phyloP scores from a whole-genome alignment of 2,888 invertebrate genomes.

The Tridacna gigas region DNA sequence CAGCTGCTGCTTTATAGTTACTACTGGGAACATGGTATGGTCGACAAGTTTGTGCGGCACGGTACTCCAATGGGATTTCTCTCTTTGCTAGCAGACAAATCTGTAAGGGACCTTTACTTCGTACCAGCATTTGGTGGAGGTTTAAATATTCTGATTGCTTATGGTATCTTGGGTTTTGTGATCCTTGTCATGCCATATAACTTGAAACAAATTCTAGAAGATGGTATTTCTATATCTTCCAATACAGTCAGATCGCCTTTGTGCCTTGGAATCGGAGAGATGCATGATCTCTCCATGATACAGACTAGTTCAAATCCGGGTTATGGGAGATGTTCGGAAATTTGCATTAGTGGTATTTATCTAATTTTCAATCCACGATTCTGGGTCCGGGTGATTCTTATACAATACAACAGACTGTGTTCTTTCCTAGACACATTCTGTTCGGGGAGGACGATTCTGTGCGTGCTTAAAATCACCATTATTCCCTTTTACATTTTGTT shows the following conservation, averaged over 20 bases:
- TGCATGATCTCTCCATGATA: constrained; percentile 33
- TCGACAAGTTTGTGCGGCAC: constrained; percentile 23
- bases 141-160: constrained; percentile 17
- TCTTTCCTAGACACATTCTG: background rate
- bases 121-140: constrained; percentile 47
- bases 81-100: constrained; percentile 27
- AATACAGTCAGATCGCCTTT: constrained; percentile 26
- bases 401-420: constrained; percentile 25
- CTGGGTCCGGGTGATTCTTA: constrained; percentile 37
- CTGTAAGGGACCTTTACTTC: constrained; percentile 23
- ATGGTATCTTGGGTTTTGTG: constrained; percentile 29
- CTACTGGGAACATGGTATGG: background rate
- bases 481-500: constrained; percentile 29
- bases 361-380: constrained; percentile 42
- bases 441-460: background rate
- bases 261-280: constrained; percentile 30
- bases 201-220: constrained; percentile 36
- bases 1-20: constrained; percentile 30
- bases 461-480: background rate
- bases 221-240: constrained; percentile 29
- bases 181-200: constrained; percentile 44
- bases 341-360: constrained; percentile 45
- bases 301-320: constrained; percentile 23
- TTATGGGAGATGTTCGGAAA: constrained; percentile 30
- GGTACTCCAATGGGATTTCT: constrained; percentile 49